Evolutionary conservation across 2,797 vertebrate species (phyloP), one percentile per base, ranked within the genome.

Genomic region (Echeneis naucrates): DNA sequence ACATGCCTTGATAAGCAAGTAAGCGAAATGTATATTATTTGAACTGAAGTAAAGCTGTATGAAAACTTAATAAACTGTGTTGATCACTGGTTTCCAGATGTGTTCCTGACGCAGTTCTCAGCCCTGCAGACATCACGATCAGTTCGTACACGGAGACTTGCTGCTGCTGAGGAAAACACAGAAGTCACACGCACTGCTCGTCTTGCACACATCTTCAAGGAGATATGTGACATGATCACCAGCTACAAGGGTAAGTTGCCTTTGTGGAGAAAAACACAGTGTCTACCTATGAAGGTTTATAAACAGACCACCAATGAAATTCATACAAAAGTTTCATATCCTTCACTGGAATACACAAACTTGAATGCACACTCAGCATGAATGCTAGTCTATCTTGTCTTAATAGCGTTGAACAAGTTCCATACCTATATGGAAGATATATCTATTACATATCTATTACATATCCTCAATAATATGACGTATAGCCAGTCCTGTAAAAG

Each of bases 21-120:
- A 30, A 53, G 16, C 40, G 21, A 56, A 23, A 26, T 16, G 0
- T 4, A 13, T 7, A 8, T 58, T 9, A 51, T 47, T 35, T 40
- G 2, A 65, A 35, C 8, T 11, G 0, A 35, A 35, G 26, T 38
- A 0, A 30, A 48, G 19, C 4, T 40, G 26, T 38, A 21, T 21
- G 38, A 63, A 52, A 51, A n/a, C 14, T 0, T 44, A 3, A 40
- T 58, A 4, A 7, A 0, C 62, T 23, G 67, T 23, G n/a, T 9
- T 19, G 0, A 0, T 47, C 10, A 13, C 30, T 32, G 45, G 21
- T 77, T 86, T 92, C 2, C 93, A 99, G 98, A 99, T 5, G 98
- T 99, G 87, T 99, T 99, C 95, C 96, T 98, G 95, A 99, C 98
- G 19, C 98, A 99, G 95, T 99, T 99, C 91, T 98, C 98, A 8